These are phyloP conservation scores for Sarcophaga rosellei DNA, from an alignment of 2,888 invertebrate species.

Conservation along the genomic window DNA sequence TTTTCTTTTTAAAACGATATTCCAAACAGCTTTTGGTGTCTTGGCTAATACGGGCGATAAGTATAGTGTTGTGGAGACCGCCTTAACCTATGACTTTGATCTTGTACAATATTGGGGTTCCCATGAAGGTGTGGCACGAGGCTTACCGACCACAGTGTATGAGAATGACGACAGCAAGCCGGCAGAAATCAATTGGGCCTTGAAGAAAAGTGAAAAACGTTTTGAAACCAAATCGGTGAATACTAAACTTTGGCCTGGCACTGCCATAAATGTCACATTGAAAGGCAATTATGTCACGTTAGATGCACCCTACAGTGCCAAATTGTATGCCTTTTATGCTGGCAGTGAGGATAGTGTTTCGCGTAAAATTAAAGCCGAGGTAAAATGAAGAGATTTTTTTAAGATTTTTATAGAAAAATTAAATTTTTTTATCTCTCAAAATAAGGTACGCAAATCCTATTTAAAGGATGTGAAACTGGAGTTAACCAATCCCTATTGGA, in stretches of 20 bases:
- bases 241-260: slow-evolving; percentile 88
- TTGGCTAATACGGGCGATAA: slow-evolving; percentile 83
- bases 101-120: slow-evolving; percentile 90
- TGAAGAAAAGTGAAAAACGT: slow-evolving; percentile 82
- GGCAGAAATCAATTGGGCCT: slow-evolving; percentile 88
- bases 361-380: slow-evolving; percentile 78
- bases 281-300: slow-evolving; percentile 87
- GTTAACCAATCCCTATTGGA: slow-evolving; percentile 89
- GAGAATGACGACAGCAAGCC: slow-evolving; percentile 75
- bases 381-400: slow-evolving; percentile 58
- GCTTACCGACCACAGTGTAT: slow-evolving; percentile 78
- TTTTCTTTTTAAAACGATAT: background rate
- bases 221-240: slow-evolving; percentile 83
- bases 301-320: slow-evolving; percentile 89
- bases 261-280: slow-evolving; percentile 91
- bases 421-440: no score
- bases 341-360: slow-evolving; percentile 78
- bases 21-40: slow-evolving; percentile 75
- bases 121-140: slow-evolving; percentile 84
- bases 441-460: slow-evolving; percentile 83
- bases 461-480: slow-evolving; percentile 87
- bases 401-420: background rate
- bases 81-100: slow-evolving; percentile 87
- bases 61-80: slow-evolving; percentile 86
- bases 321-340: slow-evolving; percentile 84